Evolutionary conservation across 2,113 vertebrate species (phyloP).

Genomic region (Elephas maximus): DNA sequence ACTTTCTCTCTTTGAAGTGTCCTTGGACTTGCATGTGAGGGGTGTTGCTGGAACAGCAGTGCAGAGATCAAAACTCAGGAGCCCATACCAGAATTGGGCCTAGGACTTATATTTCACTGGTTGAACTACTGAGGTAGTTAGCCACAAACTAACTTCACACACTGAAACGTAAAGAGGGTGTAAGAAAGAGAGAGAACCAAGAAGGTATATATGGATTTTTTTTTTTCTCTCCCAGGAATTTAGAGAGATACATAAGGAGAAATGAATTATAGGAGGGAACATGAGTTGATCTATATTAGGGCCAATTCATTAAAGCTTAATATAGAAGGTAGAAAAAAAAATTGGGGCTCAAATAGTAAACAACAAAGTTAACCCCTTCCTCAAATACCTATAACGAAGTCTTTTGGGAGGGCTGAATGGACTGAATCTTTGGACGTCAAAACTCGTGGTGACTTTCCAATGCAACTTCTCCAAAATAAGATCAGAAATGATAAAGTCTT

Average conservation of each 20-base stretch:
- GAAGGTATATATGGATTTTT: too few species aligned
- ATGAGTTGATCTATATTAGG: not conserved
- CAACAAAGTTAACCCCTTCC: not conserved
- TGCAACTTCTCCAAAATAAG: not conserved
- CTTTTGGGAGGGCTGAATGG: not conserved
- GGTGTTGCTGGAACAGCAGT: not conserved
- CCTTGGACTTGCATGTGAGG: not conserved
- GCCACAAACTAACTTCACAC: not conserved
- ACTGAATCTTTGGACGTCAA: not conserved
- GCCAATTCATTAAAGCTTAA: not conserved
- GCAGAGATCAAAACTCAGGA: not conserved
- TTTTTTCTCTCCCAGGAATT: not conserved
- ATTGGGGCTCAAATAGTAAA: not conserved
- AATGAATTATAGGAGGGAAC: not conserved
- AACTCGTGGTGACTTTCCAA: not conserved
- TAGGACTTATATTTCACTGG: not conserved
- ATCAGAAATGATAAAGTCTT: not conserved
- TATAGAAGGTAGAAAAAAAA: not conserved
- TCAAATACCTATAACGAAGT: not conserved
- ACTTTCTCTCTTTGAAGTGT: not conserved
- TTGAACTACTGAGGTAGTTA: not conserved
- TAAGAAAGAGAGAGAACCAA: not conserved
- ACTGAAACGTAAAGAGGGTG: not conserved
- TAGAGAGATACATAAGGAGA: not conserved
- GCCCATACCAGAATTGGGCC: not conserved